These are phyloP conservation scores for Brachyopa scutellaris DNA, from an alignment of 2,888 invertebrate genomes.

Conservation along the genomic window DNA sequence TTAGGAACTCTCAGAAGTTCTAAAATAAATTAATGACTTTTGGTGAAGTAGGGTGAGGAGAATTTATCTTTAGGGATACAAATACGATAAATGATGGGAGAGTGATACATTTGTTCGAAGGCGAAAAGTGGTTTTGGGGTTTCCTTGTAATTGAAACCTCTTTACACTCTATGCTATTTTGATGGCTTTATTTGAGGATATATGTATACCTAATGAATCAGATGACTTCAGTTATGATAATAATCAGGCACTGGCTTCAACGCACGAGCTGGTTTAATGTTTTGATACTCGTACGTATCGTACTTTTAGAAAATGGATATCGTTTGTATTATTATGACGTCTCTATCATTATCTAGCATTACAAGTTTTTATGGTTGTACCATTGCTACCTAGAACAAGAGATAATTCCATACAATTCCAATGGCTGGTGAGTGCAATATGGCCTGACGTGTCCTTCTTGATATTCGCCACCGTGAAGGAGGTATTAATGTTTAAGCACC, in stretches of 20 bases:
- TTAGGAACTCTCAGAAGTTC: conserved; percentile 27
- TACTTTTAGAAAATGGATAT: not conserved
- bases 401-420: conserved; percentile 15
- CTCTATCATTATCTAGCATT: conserved; percentile 37
- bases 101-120: not conserved
- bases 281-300: too few species aligned
- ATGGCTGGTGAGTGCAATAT: conserved; percentile 18
- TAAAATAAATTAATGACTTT: conserved; percentile 43
- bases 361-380: conserved; percentile 34
- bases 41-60: not conserved
- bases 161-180: conserved; percentile 1
- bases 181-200: not conserved
- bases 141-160: conserved; percentile 2
- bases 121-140: conserved; percentile 20
- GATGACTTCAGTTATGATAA: not conserved
- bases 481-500: conserved; percentile 67
- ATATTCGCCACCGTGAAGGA: conserved; percentile 55
- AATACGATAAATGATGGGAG: not conserved
- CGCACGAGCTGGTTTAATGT: too few species aligned
- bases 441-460: conserved; percentile 39
- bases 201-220: not conserved
- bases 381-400: not conserved
- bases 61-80: conserved; percentile 3
- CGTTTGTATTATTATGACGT: conserved; percentile 12
- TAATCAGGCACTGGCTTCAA: too few species aligned